Conservation (phyloP, 2,797 vertebrate genomes). For the Coranthus polyacanthus region DNA sequence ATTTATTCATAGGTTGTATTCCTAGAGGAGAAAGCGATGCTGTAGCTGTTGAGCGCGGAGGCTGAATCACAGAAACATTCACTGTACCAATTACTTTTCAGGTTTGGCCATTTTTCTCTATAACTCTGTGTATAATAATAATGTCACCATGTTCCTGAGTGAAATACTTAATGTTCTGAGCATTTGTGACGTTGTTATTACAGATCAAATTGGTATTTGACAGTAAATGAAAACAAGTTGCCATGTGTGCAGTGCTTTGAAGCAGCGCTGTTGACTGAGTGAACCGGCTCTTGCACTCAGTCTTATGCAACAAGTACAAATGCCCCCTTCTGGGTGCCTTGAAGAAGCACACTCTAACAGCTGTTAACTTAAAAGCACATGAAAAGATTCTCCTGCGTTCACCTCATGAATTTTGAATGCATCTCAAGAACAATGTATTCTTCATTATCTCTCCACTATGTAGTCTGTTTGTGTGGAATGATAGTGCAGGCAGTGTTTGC, state of each 20-base stretch:
- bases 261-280: conserved; percentile 6
- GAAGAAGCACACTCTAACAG: conserved; percentile 41
- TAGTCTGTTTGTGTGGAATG: conserved; percentile 4
- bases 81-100: neutral
- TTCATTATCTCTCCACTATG: conserved; percentile 27
- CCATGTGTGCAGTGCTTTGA: conserved; percentile 4
- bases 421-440: conserved; percentile 25
- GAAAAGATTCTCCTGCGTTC: conserved; percentile 44
- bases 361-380: conserved; percentile 29
- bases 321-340: conserved; percentile 62
- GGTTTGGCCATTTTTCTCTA: neutral
- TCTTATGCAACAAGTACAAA: conserved; percentile 59
- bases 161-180: neutral
- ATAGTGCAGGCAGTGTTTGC: neutral
- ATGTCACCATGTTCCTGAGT: neutral
- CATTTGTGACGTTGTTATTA: neutral
- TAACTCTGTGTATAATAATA: neutral
- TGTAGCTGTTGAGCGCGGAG: conserved; percentile 10
- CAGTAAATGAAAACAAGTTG: conserved; percentile 2
- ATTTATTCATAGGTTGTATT: conserved; percentile 41
- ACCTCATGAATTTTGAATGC: conserved; percentile 50
- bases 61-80: conserved; percentile 20
- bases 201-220: neutral
- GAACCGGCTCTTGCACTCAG: conserved; percentile 6
- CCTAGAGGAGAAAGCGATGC: conserved; percentile 17